These are phyloP conservation scores for Embiotoca jacksoni DNA, from an alignment of 2,113 vertebrate species.

Conservation along the genomic window DNA sequence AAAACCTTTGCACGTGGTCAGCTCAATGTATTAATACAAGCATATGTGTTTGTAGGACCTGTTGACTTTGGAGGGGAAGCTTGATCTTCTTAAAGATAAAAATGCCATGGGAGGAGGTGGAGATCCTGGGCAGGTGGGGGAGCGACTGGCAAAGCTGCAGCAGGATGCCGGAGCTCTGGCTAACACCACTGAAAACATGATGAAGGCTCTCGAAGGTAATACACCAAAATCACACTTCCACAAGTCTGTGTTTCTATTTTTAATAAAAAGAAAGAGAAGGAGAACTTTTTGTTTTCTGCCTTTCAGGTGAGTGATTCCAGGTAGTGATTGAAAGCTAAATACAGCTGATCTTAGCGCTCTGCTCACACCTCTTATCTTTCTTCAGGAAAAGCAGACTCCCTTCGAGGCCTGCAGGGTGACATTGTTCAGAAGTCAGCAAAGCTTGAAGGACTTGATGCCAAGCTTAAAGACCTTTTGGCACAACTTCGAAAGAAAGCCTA, in stretches of 20 bases:
- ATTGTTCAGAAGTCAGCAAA: slow-evolving; percentile 76
- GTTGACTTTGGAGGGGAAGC: slow-evolving; percentile 77
- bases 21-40: background rate
- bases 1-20: background rate
- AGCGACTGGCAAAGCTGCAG: slow-evolving; percentile 81
- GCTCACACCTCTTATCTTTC: background rate
- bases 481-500: slow-evolving; percentile 76
- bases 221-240: background rate
- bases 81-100: slow-evolving; percentile 71
- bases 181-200: slow-evolving; percentile 84
- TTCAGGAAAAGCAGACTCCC: slow-evolving; percentile 85
- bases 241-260: too few relatives aligned
- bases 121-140: slow-evolving; percentile 48
- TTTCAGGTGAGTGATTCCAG: too few relatives aligned
- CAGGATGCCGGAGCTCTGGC: slow-evolving; percentile 82
- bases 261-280: background rate
- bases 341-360: background rate
- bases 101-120: slow-evolving; percentile 14
- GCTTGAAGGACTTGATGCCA: slow-evolving; percentile 83
- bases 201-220: slow-evolving; percentile 87
- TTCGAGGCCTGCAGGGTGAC: slow-evolving; percentile 81
- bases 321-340: too few relatives aligned
- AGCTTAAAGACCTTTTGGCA: slow-evolving; percentile 79
- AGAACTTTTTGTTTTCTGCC: background rate
- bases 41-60: slow-evolving; percentile 82